phyloP scores from a whole-genome alignment of 2,113 vertebrate species.

The Crotalus horridus region DNA sequence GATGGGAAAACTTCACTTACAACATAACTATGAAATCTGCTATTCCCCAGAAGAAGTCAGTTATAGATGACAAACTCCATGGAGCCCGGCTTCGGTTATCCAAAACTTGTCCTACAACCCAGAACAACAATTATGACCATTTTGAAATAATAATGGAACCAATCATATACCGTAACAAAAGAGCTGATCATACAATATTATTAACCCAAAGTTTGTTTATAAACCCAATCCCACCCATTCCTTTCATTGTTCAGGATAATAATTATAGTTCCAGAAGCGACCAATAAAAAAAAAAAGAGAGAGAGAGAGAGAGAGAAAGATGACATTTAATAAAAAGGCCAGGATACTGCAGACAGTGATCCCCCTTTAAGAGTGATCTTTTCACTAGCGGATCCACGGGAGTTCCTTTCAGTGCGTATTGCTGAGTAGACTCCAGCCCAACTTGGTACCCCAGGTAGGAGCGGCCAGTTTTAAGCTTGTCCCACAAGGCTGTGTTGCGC shows the following conservation, averaged over 20 bases:
- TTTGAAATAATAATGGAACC: not conserved
- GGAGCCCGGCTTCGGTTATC: constrained; percentile 84
- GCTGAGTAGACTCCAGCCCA: not conserved
- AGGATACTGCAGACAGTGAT: not conserved
- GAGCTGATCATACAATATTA: not conserved
- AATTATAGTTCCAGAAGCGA: not conserved
- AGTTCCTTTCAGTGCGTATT: not conserved
- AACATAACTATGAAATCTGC: constrained; percentile 90
- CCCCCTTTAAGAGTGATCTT: not conserved
- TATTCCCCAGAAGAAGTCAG: constrained; percentile 90
- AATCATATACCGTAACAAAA: not conserved
- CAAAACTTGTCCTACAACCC: constrained; percentile 84
- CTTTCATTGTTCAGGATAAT: not conserved
- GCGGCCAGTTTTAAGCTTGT: not conserved
- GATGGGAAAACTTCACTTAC: constrained; percentile 74
- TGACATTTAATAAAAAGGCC: not conserved
- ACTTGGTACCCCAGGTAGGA: too few relatives aligned
- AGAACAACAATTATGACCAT: constrained; percentile 2
- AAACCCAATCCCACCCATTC: not conserved
- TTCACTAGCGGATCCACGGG: not conserved
- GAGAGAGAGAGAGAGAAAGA: too few relatives aligned
- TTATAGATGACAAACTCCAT: constrained; percentile 86
- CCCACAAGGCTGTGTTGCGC: not conserved
- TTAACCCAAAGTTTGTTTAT: not conserved
- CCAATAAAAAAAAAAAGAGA: too few relatives aligned